Conservation (phyloP, 2,797 vertebrate genomes). For the Anguilla marmorata region DNA sequence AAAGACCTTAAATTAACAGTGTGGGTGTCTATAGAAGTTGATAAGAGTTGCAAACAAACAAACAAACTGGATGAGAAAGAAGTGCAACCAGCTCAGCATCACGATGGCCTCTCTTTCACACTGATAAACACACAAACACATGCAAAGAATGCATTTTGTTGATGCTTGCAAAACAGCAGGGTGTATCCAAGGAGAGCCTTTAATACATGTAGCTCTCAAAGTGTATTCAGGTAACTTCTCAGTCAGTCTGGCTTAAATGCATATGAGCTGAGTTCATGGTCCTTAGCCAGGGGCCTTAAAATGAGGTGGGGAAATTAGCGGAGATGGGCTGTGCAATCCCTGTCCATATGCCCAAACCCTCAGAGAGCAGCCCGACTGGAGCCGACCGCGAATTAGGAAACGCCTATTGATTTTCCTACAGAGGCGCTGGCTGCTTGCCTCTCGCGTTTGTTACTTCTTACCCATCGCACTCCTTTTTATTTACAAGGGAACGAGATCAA, state of each 20-base stretch:
- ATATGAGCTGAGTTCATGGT: constrained; percentile 52
- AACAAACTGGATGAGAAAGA: background rate
- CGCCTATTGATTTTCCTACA: constrained; percentile 70
- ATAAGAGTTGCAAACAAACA: background rate
- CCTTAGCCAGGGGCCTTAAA: constrained; percentile 44
- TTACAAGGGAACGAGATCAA: constrained; percentile 71
- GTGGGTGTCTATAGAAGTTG: background rate
- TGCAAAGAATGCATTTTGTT: background rate
- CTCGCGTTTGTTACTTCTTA: constrained; percentile 76
- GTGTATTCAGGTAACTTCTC: constrained; percentile 35
- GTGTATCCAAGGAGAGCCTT: constrained; percentile 20
- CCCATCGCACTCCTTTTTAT: constrained; percentile 71
- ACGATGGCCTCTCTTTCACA: background rate
- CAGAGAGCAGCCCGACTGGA: constrained; percentile 67
- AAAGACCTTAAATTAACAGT: background rate
- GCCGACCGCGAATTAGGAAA: constrained; percentile 69
- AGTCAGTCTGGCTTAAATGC: constrained; percentile 50
- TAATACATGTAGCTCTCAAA: constrained; percentile 36
- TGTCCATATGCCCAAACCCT: constrained; percentile 58
- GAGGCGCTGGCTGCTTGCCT: constrained; percentile 64
- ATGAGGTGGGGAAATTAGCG: constrained; percentile 62
- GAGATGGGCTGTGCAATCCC: constrained; percentile 52
- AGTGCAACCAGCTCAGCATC: background rate
- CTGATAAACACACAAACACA: background rate
- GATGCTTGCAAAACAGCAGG: background rate